Conservation (phyloP, 92 coral and sea anemone genomes). For the Phenganax subtilis region DNA sequence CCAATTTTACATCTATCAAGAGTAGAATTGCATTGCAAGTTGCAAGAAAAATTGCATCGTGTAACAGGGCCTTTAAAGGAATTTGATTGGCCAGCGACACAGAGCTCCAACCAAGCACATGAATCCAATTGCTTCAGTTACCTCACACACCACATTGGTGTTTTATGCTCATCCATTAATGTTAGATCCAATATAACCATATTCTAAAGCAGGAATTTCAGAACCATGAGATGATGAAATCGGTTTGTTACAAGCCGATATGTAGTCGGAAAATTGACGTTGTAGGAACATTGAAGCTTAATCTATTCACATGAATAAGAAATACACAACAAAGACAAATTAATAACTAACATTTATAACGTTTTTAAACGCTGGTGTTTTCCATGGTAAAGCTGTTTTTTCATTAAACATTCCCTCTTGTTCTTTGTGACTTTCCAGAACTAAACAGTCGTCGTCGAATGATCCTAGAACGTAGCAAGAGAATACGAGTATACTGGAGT, state of each 20-base stretch:
- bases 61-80: background rate
- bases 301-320: background rate
- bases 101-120: background rate
- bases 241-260: background rate
- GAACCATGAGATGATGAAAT: background rate
- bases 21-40: no score
- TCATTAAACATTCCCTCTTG: conserved; percentile 67
- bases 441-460: conserved; percentile 37
- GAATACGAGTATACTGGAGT: background rate
- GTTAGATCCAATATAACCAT: conserved; percentile 75
- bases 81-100: background rate
- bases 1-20: no score
- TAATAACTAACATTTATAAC: conserved; percentile 58
- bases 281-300: background rate
- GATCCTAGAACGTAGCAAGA: conserved; percentile 41
- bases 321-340: background rate
- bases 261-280: background rate
- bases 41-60: no score
- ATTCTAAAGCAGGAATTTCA: conserved; percentile 49
- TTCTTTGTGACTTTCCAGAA: conserved; percentile 60
- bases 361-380: conserved; percentile 78
- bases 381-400: conserved; percentile 76
- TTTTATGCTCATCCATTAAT: conserved; percentile 67
- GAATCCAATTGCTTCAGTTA: conserved; percentile 8
- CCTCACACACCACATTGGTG: conserved; percentile 85